Base-by-base conservation (phyloP, 53 echinoderm and acorn worm genomes). In the Actinopyga echinites region DNA sequence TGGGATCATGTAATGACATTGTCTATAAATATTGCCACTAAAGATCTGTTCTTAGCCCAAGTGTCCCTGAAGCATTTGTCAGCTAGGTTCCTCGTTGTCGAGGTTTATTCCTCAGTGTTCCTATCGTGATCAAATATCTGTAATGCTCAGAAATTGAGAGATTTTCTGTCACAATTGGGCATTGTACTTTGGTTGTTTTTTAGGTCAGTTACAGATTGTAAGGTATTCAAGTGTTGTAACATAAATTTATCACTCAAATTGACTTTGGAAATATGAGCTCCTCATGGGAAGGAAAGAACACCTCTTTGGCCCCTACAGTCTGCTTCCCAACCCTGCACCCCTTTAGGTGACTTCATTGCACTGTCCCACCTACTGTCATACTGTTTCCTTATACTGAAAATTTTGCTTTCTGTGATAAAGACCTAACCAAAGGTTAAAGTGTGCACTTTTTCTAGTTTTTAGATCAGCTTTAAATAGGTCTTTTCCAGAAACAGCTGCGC, bases 211-310 rank as follows among this genome's bases (percentile, higher is more conserved):
- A 1, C 44, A 44, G 37, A 37, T 37, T 37, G 67, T n/a, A 67
- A 37, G 36, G 10, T 67, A 33, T 67, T 67, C 33, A 35, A 67
- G 67, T 32, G 6, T 32, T 67, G 33, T 37, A 67, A n/a, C 67
- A 17, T 32, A 33, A 37, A 67, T 67, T 67, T 37, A 67, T 67
- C 17, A 32, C 67, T 21, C 33, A 67, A 67, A 67, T 67, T 67
- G 67, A 37, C 67, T 67, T 67, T 30, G 31, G 67, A 67, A 67
- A 67, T 67, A 67, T 35, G 30, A 67, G 67, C 67, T 67, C 36
- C 35, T 67, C 67, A 2, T 67, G 67, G 67, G 67, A 37, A 67
- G 33, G 35, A 29, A 33, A 67, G 36, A 20, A 35, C 33, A 67
- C 30, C 67, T 37, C n/a, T n/a, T 8, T 67, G 30, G 28, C 36